Evolutionary conservation across 2,797 vertebrate species (phyloP), one percentile per base, ranked within the genome.

Genomic region (Neosilurus hyrtlii): DNA sequence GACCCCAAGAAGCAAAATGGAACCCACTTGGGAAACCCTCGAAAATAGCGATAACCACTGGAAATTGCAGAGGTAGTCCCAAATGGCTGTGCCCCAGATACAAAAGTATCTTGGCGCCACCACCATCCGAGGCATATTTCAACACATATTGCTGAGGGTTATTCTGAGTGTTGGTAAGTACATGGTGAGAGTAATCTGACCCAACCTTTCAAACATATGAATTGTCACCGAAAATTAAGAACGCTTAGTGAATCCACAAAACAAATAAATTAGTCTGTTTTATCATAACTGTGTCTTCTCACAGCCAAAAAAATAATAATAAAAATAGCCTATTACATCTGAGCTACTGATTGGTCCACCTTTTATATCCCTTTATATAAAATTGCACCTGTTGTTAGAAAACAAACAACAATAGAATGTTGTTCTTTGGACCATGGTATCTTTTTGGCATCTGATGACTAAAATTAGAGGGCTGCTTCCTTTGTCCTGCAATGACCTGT

Each of bases 401-500:
- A 43, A 49, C 67, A 70, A 70, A 70, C 37, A 70, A 26, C 18
- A 30, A 30, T 30, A 30, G 72, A 4, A 75, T 61, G 10, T n/a
- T 61, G 35, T 61, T 76, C 73, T 59, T 61, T 76, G 57, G 56
- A 49, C 20, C 7, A 43, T n/a, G 56, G 12, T 61, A 76, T 76
- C 20, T 43, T 75, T 61, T 76, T 61, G 35, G 20, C 56, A 3
- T 65, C n/a, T 65, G n/a, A 30, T 51, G 16, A 65, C 15, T 65
- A 26, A 65, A 63, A 51, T 43, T 14, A 24, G 9, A 49, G 24
- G 0, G 18, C 30, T 65, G 49, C 30, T 26, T 65, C 43, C 43
- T 22, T 30, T 78, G 65, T 72, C 43, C 15, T 82, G 11, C 6
- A 22, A 65, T 62, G 57, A 71, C 43, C 79, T 70, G 49, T 57